These are phyloP conservation scores for Nematostella vectensis DNA, from an alignment of 92 coral and sea anemone genomes.

Conservation along the genomic window DNA sequence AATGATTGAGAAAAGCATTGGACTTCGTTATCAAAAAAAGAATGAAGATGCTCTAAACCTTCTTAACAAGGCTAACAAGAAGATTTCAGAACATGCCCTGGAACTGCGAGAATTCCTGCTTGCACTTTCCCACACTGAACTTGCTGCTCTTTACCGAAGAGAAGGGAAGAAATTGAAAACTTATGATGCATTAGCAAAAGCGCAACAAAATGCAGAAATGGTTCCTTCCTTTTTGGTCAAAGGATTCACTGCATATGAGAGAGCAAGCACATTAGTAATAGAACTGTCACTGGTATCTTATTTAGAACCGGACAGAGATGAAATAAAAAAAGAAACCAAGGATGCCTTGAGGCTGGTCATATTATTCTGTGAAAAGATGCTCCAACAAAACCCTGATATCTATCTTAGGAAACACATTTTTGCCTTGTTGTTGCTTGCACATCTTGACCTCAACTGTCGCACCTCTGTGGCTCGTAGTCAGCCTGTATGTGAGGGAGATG, in stretches of 20 bases:
- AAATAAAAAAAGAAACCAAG: slow-evolving; percentile 3
- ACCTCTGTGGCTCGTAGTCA: slow-evolving; percentile 43
- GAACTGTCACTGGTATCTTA: background rate
- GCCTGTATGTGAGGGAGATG: slow-evolving; percentile 20
- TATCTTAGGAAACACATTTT: slow-evolving; percentile 46
- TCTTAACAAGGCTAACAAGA: slow-evolving; percentile 17
- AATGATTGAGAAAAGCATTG: slow-evolving; percentile 34
- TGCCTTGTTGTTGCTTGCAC: slow-evolving; percentile 34
- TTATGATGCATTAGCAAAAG: slow-evolving; percentile 6
- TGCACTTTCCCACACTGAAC: slow-evolving; percentile 24
- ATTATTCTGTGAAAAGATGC: slow-evolving; percentile 17
- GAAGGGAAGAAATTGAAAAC: slow-evolving; percentile 32
- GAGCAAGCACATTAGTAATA: slow-evolving; percentile 40
- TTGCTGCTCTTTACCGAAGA: slow-evolving; percentile 47
- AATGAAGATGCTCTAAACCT: slow-evolving; percentile 7
- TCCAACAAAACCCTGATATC: slow-evolving; percentile 7
- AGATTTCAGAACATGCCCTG: slow-evolving; percentile 5
- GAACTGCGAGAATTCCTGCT: slow-evolving; percentile 15
- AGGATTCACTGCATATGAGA: slow-evolving; percentile 39
- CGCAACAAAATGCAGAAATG: slow-evolving; percentile 21
- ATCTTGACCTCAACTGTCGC: slow-evolving; percentile 47
- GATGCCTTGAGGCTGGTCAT: slow-evolving; percentile 29
- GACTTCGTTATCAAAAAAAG: slow-evolving; percentile 33
- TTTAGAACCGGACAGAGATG: background rate
- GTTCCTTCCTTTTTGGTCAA: slow-evolving; percentile 16